Evolutionary conservation across 2,888 invertebrate genomes (phyloP).

Genomic region (Lycia hirtaria): DNA sequence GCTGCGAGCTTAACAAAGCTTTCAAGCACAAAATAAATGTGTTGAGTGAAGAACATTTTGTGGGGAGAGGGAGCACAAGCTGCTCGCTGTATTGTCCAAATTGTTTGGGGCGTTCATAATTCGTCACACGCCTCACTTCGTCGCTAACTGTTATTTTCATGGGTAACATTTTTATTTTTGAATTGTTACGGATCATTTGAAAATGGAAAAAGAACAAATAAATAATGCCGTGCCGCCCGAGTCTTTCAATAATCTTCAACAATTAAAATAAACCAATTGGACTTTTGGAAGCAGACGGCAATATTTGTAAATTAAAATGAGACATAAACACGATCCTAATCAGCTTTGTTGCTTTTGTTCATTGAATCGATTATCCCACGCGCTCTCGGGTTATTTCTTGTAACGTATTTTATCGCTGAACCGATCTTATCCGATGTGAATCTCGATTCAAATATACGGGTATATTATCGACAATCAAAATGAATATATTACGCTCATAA

Average conservation of each 20-base stretch:
- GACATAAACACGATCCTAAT: constrained; percentile 63
- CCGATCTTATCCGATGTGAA: constrained; percentile 62
- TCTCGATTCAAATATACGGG: constrained; percentile 54
- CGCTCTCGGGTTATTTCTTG: constrained; percentile 60
- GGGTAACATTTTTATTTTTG: constrained; percentile 49
- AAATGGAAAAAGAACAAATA: constrained; percentile 17
- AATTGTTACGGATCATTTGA: constrained; percentile 37
- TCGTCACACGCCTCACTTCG: constrained; percentile 66
- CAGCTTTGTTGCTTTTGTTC: constrained; percentile 64
- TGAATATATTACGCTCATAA: constrained; percentile 33
- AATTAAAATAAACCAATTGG: constrained; percentile 34
- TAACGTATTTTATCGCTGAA: constrained; percentile 57
- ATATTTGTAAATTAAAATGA: constrained; percentile 52
- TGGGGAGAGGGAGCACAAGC: constrained; percentile 58
- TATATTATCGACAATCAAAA: constrained; percentile 31
- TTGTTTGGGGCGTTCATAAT: constrained; percentile 73
- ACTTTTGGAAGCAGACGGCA: constrained; percentile 38
- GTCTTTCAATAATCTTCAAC: constrained; percentile 21
- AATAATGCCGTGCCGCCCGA: constrained; percentile 5
- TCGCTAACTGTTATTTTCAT: constrained; percentile 62
- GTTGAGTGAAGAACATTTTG: constrained; percentile 56
- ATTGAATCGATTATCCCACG: constrained; percentile 73
- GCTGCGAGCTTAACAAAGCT: constrained; percentile 49
- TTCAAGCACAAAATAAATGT: constrained; percentile 58
- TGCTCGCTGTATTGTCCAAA: constrained; percentile 67